Evolutionary conservation across 2,888 invertebrate genomes (phyloP), one percentile per base, ranked within the genome.

Genomic region (Heliconius aoede): DNA sequence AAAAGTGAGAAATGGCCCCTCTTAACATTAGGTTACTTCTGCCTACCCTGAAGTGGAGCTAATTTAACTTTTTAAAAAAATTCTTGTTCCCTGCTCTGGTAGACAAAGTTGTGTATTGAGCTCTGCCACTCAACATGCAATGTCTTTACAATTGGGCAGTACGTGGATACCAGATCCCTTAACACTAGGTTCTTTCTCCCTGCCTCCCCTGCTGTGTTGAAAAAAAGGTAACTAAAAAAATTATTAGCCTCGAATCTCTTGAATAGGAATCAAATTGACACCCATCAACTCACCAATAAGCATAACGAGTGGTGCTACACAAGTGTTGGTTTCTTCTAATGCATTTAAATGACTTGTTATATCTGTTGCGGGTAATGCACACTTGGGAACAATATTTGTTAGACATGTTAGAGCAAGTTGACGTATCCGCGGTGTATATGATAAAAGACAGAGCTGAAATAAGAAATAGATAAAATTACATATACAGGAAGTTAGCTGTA

Each of bases 331-430:
- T 18, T 82, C 80, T 55, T 86, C 85, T 8, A 90, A 73, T 0
- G 84, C 84, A 0, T 76, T 69, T 15, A 88, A 21, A 28, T 85
- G 82, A 0, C 79, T 74, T 1, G 71, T 13, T 11, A 81, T 78
- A 13, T 83, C 80, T 4, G 72, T 76, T 4, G 82, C 81, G 1
- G 77, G 73, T 0, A 46, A 30, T 0, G 76, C 80, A 36, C 13
- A 82, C 64, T 30, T 80, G 74, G 61, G 76, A 0, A 85, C 84
- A 3, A 89, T 80, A n/a, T 74, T 73, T 3, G 81, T 76, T 0
- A 90, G 81, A 46, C 90, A 91, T 0, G 80, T 69, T 0, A 91
- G 78, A 0, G 90, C 88, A 0, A 84, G 81, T 7, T 86, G 85
- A 0, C 86, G 81, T 0, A 85, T 84, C 11, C 82, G 82, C 0